phyloP scores from a whole-genome alignment of 2,888 invertebrate genomes.

The Rotaria macrura region DNA sequence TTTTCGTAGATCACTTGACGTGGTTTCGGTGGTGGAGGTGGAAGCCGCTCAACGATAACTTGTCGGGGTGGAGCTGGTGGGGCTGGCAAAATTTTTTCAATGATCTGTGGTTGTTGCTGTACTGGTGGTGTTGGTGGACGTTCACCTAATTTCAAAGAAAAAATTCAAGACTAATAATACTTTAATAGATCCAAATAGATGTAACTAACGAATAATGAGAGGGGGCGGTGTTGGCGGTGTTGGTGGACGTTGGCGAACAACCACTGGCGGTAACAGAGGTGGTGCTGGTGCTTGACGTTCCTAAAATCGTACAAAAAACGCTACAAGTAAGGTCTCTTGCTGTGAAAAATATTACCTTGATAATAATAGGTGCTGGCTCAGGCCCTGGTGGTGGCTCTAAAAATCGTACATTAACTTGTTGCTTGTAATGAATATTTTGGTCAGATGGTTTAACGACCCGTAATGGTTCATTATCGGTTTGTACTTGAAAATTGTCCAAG shows the following conservation, averaged over 20 bases:
- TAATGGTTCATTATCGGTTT: neutral
- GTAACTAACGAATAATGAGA: neutral
- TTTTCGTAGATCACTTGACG: conserved; percentile 17
- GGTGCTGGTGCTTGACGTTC: conserved; percentile 13
- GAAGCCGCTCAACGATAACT: conserved; percentile 5
- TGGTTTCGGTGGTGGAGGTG: conserved; percentile 10
- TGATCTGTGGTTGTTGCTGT: conserved; percentile 1
- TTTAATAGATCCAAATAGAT: neutral
- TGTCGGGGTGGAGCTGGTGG: neutral
- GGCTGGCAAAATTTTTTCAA: neutral
- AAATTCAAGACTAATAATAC: neutral
- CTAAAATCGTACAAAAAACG: neutral
- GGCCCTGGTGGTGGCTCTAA: neutral
- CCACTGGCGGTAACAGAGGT: neutral
- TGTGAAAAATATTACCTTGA: too few relatives aligned
- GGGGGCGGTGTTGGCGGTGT: neutral
- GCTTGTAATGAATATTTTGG: conserved; percentile 13
- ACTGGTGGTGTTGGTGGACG: conserved; percentile 8
- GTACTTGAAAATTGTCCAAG: neutral
- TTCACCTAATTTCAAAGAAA: neutral
- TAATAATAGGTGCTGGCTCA: conserved; percentile 14
- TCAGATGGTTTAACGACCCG: neutral
- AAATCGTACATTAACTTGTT: conserved; percentile 11
- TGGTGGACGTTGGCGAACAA: conserved; percentile 10
- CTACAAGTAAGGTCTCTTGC: too few relatives aligned